phyloP scores from a whole-genome alignment of 2,113 vertebrate species.

The Anolis sagrei region DNA sequence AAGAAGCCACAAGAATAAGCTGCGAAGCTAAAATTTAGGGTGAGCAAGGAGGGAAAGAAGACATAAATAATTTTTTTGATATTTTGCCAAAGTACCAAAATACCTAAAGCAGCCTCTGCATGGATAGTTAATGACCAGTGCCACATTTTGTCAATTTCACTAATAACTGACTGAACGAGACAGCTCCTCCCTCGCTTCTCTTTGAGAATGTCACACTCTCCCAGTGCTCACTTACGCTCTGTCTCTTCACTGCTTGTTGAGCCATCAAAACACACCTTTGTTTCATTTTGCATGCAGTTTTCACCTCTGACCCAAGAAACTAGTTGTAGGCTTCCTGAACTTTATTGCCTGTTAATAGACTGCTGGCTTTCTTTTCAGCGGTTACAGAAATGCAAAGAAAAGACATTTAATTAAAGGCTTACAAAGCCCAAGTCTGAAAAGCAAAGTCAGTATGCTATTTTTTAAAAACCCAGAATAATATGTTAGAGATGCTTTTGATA shows the following conservation, averaged over 20 bases:
- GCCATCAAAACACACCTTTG: conserved; percentile 85
- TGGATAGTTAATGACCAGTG: conserved; percentile 43
- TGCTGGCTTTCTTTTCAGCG: conserved; percentile 83
- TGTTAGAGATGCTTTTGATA: conserved; percentile 77
- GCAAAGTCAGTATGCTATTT: conserved; percentile 66
- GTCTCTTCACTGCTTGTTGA: conserved; percentile 71
- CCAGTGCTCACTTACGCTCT: conserved; percentile 59
- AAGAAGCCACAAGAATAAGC: neutral
- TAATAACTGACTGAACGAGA: neutral
- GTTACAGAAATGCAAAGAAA: conserved; percentile 80
- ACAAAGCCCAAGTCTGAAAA: conserved; percentile 79
- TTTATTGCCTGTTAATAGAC: conserved; percentile 90
- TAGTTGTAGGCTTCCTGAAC: conserved; percentile 87
- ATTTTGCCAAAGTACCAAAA: neutral
- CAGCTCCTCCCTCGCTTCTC: conserved; percentile 66
- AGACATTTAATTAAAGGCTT: conserved; percentile 81
- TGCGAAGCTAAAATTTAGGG: neutral
- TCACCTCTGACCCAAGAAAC: conserved; percentile 88
- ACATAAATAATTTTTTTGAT: neutral
- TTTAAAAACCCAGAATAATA: conserved; percentile 61
- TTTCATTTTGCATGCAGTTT: conserved; percentile 84
- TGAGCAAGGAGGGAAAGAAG: accelerated
- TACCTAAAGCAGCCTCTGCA: neutral
- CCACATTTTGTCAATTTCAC: conserved; percentile 42
- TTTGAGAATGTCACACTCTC: conserved; percentile 74